Conservation (phyloP, 2,797 vertebrate genomes). For the Hylomyscus alleni region DNA sequence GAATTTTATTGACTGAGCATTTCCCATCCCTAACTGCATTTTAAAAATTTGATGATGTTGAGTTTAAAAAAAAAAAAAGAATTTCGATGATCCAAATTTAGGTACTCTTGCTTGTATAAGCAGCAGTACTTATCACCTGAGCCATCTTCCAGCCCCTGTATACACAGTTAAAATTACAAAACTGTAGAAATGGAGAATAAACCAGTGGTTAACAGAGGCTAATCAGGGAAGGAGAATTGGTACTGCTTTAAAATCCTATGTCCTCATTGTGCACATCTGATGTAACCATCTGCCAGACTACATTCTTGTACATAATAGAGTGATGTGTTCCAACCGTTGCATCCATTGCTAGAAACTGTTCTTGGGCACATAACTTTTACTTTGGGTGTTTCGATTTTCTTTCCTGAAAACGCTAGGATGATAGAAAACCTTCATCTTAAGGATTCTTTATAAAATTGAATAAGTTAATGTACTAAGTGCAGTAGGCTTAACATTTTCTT, state of each 20-base stretch:
- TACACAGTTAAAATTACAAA: background rate
- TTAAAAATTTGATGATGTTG: background rate
- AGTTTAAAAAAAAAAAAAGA: background rate
- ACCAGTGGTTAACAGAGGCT: background rate
- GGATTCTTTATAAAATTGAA: background rate
- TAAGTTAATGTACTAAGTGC: background rate
- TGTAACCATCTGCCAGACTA: background rate
- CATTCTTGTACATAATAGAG: background rate
- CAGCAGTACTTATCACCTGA: background rate
- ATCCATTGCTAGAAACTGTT: background rate
- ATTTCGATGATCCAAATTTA: background rate
- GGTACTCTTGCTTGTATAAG: background rate
- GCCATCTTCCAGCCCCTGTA: background rate
- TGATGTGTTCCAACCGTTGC: background rate
- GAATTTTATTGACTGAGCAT: background rate
- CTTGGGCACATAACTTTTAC: background rate
- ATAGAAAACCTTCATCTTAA: background rate
- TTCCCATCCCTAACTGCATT: background rate
- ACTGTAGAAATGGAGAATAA: background rate
- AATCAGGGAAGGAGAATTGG: background rate
- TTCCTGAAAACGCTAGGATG: background rate
- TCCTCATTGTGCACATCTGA: background rate
- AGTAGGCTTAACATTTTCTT: conserved; percentile 5
- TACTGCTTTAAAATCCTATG: background rate
- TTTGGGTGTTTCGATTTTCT: conserved; percentile 23